Conservation (phyloP, 2,113 vertebrate genomes). For the Elachura formosa region DNA sequence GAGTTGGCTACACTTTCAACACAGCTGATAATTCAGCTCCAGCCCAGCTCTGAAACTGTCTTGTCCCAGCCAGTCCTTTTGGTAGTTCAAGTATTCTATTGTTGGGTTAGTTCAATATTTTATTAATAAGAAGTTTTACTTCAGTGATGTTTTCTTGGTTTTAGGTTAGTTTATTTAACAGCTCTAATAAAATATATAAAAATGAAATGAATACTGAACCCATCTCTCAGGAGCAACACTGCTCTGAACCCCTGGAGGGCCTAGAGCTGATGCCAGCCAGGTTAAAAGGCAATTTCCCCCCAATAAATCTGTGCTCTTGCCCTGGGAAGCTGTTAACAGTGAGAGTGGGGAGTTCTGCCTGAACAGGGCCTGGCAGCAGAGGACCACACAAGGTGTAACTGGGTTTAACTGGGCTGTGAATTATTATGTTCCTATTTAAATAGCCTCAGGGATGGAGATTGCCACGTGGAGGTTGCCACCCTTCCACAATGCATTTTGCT, state of each 20-base stretch:
- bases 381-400: slow-evolving; percentile 23
- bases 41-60: not conserved
- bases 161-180: slow-evolving; percentile 33
- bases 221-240: not conserved
- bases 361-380: not conserved
- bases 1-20: not conserved
- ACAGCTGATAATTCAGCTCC: not conserved
- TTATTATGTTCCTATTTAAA: not conserved
- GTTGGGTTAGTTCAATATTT: not conserved
- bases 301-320: not conserved
- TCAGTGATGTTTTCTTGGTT: not conserved
- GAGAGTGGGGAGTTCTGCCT: not conserved
- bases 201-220: slow-evolving; percentile 5
- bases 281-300: slow-evolving; percentile 17
- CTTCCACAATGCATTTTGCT: not conserved
- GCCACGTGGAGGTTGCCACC: not conserved
- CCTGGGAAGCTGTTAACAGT: not conserved
- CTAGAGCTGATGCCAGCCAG: not conserved
- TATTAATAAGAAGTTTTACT: not conserved
- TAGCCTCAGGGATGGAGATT: not conserved
- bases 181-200: slow-evolving; percentile 10
- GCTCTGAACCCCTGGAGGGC: not conserved
- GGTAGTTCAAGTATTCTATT: not conserved
- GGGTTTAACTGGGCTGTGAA: not conserved
- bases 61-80: not conserved